Base-by-base conservation (phyloP, 2,888 invertebrate genomes). In the Mesorhabditis spiculigera region DNA sequence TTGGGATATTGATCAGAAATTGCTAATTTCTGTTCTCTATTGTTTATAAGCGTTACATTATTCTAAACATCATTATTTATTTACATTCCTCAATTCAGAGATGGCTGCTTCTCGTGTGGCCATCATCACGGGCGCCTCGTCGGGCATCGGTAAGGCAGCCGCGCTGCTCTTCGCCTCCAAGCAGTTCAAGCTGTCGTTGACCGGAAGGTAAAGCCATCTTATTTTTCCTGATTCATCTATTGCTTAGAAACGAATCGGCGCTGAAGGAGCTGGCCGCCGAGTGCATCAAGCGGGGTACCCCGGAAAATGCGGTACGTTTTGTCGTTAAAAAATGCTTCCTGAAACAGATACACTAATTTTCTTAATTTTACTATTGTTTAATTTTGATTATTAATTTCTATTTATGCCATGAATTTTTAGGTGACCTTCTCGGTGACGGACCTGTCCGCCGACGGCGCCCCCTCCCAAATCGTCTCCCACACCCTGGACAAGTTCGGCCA, bases 371-470 rank as follows among this genome's bases (percentile, higher is more conserved):
- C 43, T 71, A 4, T 10, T 28, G 13, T 28, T 66, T 4, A 43
- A 13, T n/a, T 45, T 64, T 10, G 61, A 3, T 66, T 43, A 66
- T 43, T n/a, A 66, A 16, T 8, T 66, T 4, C 2, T 66, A 43
- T 66, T 66, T 1, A 43, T 43, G 4, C 28, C 43, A 67, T 67
- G 62, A 58, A 64, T 65, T 45, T 76, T 43, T 65, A 84, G 83
- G 85, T 87, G 5, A 75, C 87, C 4, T 73, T 86, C 41, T 74
- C 87, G n/a, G 75, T 85, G 41, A 88, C 85, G 5, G 88, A 89
- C 78, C 71, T 89, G 28, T 71, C 81, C n/a, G 73, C 76, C 3
- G 75, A 77, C 5, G 75, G 72, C 28, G 75, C 80, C 6, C 78
- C 81, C 5, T 68, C 75, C 45, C 73, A 71, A 8, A 74, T 85